phyloP scores from a whole-genome alignment of 2,888 invertebrate genomes.

The Cataglyphis albicans region DNA sequence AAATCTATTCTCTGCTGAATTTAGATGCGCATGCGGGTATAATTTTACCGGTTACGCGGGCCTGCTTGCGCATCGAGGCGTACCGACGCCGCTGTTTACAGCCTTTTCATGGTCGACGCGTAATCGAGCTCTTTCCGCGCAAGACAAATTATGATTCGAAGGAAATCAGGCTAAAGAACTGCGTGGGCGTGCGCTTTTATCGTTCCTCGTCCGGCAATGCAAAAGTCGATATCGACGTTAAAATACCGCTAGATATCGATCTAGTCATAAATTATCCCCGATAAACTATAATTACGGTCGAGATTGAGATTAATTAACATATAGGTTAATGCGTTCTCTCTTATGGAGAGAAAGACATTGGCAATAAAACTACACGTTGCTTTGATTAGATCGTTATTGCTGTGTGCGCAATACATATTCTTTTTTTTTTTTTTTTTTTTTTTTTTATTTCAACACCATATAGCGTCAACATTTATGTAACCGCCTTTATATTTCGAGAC shows the following conservation, averaged over 20 bases:
- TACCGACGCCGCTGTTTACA: conserved; percentile 15
- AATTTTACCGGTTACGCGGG: conserved; percentile 49
- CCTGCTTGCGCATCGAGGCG: conserved; percentile 33
- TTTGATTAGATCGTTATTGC: conserved; percentile 1
- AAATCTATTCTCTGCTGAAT: conserved; percentile 32
- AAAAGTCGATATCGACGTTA: conserved; percentile 40
- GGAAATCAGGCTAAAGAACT: conserved; percentile 43
- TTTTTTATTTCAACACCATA: not conserved
- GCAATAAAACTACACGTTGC: conserved; percentile 21
- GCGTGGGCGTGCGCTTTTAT: conserved; percentile 46
- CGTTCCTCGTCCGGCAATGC: conserved; percentile 13
- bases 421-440: not conserved
- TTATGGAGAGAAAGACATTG: conserved; percentile 20
- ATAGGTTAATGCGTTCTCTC: conserved; percentile 24
- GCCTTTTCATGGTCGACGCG: conserved; percentile 43
- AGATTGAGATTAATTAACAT: conserved; percentile 48
- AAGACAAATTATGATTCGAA: conserved; percentile 34
- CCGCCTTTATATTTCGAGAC: conserved; percentile 2
- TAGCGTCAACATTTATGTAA: conserved; percentile 19
- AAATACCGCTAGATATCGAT: conserved; percentile 38
- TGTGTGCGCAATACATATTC: too few relatives aligned
- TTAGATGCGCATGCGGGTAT: conserved; percentile 33
- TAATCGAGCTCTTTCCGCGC: conserved; percentile 54
- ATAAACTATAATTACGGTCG: conserved; percentile 57
- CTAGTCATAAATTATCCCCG: conserved; percentile 50